These are phyloP conservation scores for Columbina picui DNA, from an alignment of 2,113 vertebrate genomes.

Conservation along the genomic window DNA sequence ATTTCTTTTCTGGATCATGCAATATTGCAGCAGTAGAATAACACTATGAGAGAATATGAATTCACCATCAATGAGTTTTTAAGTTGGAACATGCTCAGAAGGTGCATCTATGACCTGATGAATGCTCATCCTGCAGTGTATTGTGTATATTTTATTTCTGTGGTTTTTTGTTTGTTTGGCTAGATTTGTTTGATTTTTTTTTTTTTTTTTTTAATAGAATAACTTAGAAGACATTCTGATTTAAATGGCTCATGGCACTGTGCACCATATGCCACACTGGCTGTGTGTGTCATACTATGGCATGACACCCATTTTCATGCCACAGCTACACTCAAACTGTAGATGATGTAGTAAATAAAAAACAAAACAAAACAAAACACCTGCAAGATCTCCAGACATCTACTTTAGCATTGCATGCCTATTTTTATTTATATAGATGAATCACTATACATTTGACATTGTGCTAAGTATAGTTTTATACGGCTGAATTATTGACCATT, in stretches of 20 bases:
- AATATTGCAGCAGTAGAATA: neutral
- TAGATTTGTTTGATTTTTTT: neutral
- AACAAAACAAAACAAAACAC: too few relatives aligned
- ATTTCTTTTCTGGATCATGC: neutral
- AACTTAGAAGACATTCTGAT: neutral
- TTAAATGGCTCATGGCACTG: neutral
- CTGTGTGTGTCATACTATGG: neutral
- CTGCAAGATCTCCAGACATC: neutral
- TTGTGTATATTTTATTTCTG: neutral
- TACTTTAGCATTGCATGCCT: neutral
- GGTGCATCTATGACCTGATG: neutral
- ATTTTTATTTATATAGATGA: neutral
- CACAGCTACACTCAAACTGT: neutral
- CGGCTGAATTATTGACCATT: neutral
- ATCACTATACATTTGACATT: fast-evolving
- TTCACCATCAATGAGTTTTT: neutral
- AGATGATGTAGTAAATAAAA: neutral
- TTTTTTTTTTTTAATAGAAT: neutral
- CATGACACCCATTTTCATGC: neutral
- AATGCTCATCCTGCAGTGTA: neutral
- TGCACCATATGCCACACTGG: too few relatives aligned
- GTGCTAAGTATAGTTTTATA: neutral
- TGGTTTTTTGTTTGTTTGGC: neutral
- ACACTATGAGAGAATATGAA: neutral
- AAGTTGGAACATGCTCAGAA: neutral